phyloP scores from a whole-genome alignment of 2,888 invertebrate species.

The Strigamia maritima region DNA sequence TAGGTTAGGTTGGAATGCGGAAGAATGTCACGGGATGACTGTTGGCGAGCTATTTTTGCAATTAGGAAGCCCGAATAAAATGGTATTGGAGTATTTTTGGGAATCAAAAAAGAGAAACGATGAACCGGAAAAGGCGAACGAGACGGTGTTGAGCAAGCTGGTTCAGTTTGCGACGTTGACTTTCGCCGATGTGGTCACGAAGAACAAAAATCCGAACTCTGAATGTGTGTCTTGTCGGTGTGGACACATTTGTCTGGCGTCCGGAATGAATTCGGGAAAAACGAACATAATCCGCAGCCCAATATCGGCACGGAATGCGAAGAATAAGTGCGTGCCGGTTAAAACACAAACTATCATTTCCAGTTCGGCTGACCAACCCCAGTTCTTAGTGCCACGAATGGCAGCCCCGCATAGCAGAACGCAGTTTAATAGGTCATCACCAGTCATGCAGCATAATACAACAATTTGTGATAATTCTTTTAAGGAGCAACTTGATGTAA shows the following conservation, averaged over 20 bases:
- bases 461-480: conserved; percentile 42
- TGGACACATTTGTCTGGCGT: conserved; percentile 11
- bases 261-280: conserved; percentile 8
- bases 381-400: conserved; percentile 43
- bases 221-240: conserved; percentile 16
- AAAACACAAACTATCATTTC: not conserved
- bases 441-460: conserved; percentile 10
- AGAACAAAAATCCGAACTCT: conserved; percentile 32
- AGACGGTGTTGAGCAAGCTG: conserved; percentile 34
- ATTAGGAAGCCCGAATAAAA: conserved; percentile 51
- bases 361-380: conserved; percentile 39
- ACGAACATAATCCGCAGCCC: not conserved
- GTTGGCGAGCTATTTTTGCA: conserved; percentile 64
- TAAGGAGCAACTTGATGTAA: conserved; percentile 44
- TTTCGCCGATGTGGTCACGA: conserved; percentile 38
- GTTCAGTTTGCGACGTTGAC: conserved; percentile 37
- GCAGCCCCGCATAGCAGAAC: conserved; percentile 43
- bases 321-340: conserved; percentile 11
- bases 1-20: conserved; percentile 71
- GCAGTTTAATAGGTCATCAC: not conserved
- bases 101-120: conserved; percentile 44
- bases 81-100: conserved; percentile 55
- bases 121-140: not conserved
- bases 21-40: conserved; percentile 73
- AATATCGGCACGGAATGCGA: not conserved